Conservation (phyloP, 1,140 invertebrate species). For the Sitodiplosis mosellana region DNA sequence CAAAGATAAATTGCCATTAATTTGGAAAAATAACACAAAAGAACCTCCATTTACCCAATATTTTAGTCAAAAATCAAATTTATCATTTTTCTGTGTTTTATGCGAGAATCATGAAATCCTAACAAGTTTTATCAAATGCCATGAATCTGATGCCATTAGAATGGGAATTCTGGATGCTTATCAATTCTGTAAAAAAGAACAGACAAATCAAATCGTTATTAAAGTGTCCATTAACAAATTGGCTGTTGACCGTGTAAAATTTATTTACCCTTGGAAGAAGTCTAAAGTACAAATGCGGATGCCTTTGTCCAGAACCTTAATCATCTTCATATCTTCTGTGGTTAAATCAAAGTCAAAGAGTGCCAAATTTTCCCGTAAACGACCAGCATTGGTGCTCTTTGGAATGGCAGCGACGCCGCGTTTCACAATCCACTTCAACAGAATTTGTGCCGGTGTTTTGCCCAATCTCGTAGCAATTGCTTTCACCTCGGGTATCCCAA, state of each 20-base stretch:
- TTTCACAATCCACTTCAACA: slow-evolving; percentile 57
- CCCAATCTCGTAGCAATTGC: slow-evolving; percentile 45
- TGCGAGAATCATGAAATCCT: too few relatives aligned
- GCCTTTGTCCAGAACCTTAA: slow-evolving; percentile 40
- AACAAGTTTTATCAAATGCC: too few relatives aligned
- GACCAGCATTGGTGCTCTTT: slow-evolving; percentile 55
- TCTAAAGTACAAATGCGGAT: slow-evolving; percentile 44
- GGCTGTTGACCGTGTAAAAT: too few relatives aligned
- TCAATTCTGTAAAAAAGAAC: slow-evolving; percentile 29
- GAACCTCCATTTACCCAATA: too few relatives aligned
- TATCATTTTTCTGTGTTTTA: too few relatives aligned
- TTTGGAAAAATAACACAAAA: too few relatives aligned
- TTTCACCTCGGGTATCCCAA: slow-evolving; percentile 45
- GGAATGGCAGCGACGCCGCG: slow-evolving; percentile 59
- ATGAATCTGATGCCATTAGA: too few relatives aligned
- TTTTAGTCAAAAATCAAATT: too few relatives aligned
- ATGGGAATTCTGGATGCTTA: slow-evolving; percentile 45
- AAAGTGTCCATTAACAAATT: too few relatives aligned
- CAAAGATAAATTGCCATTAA: too few relatives aligned
- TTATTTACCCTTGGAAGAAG: slow-evolving; percentile 28
- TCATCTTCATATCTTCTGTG: slow-evolving; percentile 29
- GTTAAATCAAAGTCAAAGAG: slow-evolving; percentile 42
- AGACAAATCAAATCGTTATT: neutral
- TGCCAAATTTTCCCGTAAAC: slow-evolving; percentile 44
- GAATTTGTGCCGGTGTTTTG: slow-evolving; percentile 58